These are phyloP conservation scores for Pristiophorus japonicus DNA, from an alignment of 2,113 vertebrate genomes.

Conservation along the genomic window DNA sequence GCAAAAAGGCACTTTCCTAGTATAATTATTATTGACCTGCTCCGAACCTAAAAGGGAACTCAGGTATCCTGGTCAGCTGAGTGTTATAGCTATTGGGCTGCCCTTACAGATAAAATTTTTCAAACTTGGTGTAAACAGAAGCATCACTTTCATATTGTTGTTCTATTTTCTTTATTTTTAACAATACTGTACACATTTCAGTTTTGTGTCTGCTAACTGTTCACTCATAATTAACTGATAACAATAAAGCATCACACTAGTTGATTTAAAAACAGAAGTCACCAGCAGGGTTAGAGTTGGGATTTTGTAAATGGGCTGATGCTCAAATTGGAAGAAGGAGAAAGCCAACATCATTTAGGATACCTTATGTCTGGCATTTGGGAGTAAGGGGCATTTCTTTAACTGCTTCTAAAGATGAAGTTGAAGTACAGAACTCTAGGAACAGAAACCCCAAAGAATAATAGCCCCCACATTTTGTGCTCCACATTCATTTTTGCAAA, in stretches of 20 bases:
- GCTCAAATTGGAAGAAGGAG: background rate
- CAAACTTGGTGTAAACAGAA: conserved; percentile 13
- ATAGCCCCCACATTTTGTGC: background rate
- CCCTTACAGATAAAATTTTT: background rate
- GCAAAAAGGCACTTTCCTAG: background rate
- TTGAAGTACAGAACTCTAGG: background rate
- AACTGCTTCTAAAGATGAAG: conserved; percentile 14
- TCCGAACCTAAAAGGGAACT: background rate
- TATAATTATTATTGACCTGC: background rate
- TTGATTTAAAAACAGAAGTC: background rate
- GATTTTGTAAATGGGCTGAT: conserved; percentile 17
- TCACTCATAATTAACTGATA: conserved; percentile 23
- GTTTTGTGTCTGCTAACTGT: conserved; percentile 28
- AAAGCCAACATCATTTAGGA: background rate
- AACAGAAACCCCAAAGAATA: background rate
- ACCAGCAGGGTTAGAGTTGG: background rate
- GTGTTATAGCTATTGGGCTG: too few relatives aligned
- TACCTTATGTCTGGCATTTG: background rate
- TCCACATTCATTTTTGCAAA: background rate
- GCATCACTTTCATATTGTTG: conserved; percentile 17
- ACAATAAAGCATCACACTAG: background rate
- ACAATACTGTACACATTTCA: conserved; percentile 36
- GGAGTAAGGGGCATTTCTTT: background rate
- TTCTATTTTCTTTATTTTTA: conserved; percentile 37
- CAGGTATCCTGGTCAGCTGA: background rate